These are phyloP conservation scores for Motacilla tschutschensis DNA, from an alignment of 2,113 vertebrate genomes.

Conservation along the genomic window DNA sequence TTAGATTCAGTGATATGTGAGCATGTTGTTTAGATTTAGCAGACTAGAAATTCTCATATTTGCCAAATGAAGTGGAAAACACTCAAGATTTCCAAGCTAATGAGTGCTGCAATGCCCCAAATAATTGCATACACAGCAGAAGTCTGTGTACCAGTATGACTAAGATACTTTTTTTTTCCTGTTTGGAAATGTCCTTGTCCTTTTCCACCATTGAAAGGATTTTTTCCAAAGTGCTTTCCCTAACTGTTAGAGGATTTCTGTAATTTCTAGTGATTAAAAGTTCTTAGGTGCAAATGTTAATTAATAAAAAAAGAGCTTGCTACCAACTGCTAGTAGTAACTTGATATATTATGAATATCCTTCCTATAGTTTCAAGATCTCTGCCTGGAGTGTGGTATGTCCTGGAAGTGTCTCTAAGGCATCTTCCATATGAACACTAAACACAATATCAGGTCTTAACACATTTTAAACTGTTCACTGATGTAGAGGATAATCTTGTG, in stretches of 20 bases:
- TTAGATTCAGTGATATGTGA: background rate
- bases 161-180: background rate
- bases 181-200: background rate
- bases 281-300: background rate
- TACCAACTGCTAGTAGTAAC: background rate
- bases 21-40: background rate
- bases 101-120: background rate
- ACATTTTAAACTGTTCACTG: background rate
- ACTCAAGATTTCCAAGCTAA: background rate
- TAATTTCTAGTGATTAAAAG: background rate
- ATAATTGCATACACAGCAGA: background rate
- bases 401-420: background rate
- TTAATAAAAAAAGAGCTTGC: background rate
- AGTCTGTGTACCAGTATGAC: background rate
- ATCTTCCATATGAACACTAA: background rate
- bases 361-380: background rate
- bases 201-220: background rate
- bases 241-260: background rate
- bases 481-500: background rate
- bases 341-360: background rate
- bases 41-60: background rate
- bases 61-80: background rate
- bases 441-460: background rate
- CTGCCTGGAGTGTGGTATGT: background rate
- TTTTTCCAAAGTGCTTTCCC: background rate